Evolutionary conservation across 2,113 vertebrate species (phyloP).

Genomic region (Engraulis encrasicolus): DNA sequence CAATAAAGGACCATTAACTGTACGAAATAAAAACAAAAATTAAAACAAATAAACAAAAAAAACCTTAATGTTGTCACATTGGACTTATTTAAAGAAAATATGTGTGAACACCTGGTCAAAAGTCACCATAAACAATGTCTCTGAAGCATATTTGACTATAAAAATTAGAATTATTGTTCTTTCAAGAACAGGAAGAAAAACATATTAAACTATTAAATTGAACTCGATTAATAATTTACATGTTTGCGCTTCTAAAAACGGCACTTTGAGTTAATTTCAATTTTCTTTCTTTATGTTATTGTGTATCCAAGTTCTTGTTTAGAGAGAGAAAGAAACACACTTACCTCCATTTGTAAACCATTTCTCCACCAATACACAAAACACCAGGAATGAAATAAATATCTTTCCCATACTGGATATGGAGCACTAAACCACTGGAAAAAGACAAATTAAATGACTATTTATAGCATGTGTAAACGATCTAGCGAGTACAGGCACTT

Average conservation of each 20-base stretch:
- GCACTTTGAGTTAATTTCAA: neutral
- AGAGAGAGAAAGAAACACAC: constrained; percentile 44
- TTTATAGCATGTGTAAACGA: constrained; percentile 67
- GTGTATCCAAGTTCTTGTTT: neutral
- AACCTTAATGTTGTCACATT: too few species aligned
- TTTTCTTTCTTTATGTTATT: neutral
- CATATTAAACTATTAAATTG: too few species aligned
- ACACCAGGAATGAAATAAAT: constrained; percentile 52
- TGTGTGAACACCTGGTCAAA: too few species aligned
- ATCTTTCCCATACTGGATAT: constrained; percentile 60
- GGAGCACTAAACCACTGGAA: constrained; percentile 11
- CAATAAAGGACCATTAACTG: too few species aligned
- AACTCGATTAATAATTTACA: neutral
- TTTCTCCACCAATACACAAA: constrained; percentile 47
- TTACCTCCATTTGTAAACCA: constrained; percentile 44
- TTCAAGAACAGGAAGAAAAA: too few species aligned
- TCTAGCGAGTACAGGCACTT: constrained; percentile 61
- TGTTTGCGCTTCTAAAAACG: neutral
- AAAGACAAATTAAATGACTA: constrained; percentile 30
- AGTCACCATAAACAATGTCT: too few species aligned
- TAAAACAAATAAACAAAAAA: too few species aligned
- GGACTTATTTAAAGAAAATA: too few species aligned
- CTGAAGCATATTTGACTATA: too few species aligned
- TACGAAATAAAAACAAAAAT: too few species aligned
- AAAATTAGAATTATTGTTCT: too few species aligned